phyloP scores from a whole-genome alignment of 2,797 vertebrate genomes.

The Cetoscarus ocellatus region DNA sequence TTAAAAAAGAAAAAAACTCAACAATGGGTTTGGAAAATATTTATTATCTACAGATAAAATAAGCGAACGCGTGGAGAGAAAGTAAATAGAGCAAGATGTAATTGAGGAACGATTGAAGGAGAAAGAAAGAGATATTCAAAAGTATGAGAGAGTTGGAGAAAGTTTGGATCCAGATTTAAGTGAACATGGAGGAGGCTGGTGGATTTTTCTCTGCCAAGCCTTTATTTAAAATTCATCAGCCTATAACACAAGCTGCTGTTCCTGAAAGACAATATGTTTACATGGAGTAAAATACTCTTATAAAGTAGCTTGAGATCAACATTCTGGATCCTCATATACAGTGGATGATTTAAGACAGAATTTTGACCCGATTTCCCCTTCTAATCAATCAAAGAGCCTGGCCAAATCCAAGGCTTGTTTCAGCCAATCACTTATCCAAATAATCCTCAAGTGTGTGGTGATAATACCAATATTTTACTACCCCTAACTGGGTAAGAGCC shows the following conservation, averaged over 20 bases:
- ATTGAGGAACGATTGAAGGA: neutral
- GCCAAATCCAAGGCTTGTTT: no score
- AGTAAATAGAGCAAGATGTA: constrained; percentile 14
- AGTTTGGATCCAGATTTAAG: neutral
- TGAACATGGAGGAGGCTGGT: neutral
- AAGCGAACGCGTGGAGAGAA: neutral
- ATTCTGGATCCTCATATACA: no score
- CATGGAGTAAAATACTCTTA: no score
- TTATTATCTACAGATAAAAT: constrained; percentile 36
- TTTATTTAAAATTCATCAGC: neutral
- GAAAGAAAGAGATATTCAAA: neutral
- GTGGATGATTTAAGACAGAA: no score
- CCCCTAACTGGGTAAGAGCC: no score
- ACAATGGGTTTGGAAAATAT: constrained; percentile 49
- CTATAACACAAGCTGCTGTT: neutral
- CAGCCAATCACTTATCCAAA: no score
- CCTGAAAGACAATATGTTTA: neutral
- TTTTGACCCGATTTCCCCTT: no score
- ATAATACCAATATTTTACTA: no score
- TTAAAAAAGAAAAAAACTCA: constrained; percentile 46
- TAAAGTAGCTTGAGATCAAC: no score
- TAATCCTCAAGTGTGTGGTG: no score
- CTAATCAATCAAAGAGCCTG: no score
- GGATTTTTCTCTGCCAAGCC: neutral
- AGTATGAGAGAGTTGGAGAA: neutral